These are phyloP conservation scores for Xiphophorus birchmanni DNA, from an alignment of 2,797 vertebrate species.

Conservation along the genomic window DNA sequence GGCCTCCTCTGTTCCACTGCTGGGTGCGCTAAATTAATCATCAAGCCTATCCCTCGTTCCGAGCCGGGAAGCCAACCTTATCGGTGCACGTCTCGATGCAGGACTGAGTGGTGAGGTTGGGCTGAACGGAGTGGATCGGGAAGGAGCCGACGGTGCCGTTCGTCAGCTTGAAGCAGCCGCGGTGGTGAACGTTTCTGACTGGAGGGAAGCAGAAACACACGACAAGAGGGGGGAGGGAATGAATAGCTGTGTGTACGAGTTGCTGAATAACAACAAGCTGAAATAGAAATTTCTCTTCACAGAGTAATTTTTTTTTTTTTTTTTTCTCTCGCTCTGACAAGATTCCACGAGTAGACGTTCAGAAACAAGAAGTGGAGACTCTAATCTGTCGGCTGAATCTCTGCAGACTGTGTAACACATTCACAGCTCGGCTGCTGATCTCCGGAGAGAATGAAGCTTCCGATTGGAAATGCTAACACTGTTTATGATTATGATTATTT, in stretches of 20 bases:
- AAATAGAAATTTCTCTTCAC: not conserved
- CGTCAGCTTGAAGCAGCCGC: conserved; percentile 90
- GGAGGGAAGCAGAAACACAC: conserved; percentile 32
- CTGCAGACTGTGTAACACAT: conserved; percentile 24
- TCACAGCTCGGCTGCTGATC: conserved; percentile 40
- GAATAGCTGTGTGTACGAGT: not conserved
- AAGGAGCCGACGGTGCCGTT: conserved; percentile 84
- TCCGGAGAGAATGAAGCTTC: conserved; percentile 37
- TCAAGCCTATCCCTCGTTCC: conserved; percentile 9
- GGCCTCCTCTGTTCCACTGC: not conserved
- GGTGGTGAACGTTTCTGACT: conserved; percentile 88
- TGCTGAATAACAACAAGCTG: not conserved
- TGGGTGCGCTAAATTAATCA: conserved; percentile 27
- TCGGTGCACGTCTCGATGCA: conserved; percentile 94
- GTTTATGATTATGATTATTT: conserved; percentile 37
- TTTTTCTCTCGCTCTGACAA: not conserved
- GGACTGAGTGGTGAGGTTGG: conserved; percentile 87
- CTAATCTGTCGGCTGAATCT: conserved; percentile 20
- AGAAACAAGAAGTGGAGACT: not conserved
- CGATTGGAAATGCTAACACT: conserved; percentile 51
- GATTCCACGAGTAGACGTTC: not conserved
- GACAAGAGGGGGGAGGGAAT: not conserved
- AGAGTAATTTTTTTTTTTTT: not conserved
- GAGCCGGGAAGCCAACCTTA: conserved; percentile 82
- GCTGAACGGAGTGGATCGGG: conserved; percentile 81